Evolutionary conservation across 2,113 vertebrate species (phyloP), one percentile per base, ranked within the genome.

Genomic region (Nanger granti): DNA sequence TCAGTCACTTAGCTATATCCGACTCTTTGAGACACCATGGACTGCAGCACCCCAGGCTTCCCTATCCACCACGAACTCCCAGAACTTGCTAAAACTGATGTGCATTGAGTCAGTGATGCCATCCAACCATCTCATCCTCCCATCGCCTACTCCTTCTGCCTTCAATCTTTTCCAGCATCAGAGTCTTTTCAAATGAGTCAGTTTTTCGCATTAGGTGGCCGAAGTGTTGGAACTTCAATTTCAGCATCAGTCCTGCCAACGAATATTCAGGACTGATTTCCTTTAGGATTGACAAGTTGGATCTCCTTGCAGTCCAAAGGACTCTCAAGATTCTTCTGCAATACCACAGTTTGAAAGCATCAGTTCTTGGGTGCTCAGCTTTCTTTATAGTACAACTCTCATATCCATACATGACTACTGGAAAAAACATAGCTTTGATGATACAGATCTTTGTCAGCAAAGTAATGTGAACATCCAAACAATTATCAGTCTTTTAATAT

Each of bases 321-420:
- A 69, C 66, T 34, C 62, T 37, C 66, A 69, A 37, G 34, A 69
- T 10, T 69, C 66, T 69, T 69, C 66, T 69, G 18, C 18, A n/a
- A 37, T 3, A 22, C 9, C 66, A 22, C 66, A 69, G 66, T 69
- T 69, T 0, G 0, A 37, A n/a, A 37, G 4, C n/a, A 37, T 37
- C 17, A 69, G 10, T 69, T 22, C 8, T 37, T 69, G 1, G 18
- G 18, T 0, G 1, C 9, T 69, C n/a, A 69, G 18, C 18, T 69
- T 37, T 69, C 66, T 37, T 69, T 69, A 69, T 37, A 69, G n/a
- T 11, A 37, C 66, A 69, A 37, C 18, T 37, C 66, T 69, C n/a
- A 69, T 69, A 69, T 37, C 66, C 34, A 37, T 37, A 69, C n/a
- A 11, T 37, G 34, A 37, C 66, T 69, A 22, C 18, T 1, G 0